Percentiles rank a stretch among this genome's conserved stretches.
Evolutionary conservation across 2,113 vertebrate genomes (phyloP).

Genomic region (Platysternon megacephalum): DNA sequence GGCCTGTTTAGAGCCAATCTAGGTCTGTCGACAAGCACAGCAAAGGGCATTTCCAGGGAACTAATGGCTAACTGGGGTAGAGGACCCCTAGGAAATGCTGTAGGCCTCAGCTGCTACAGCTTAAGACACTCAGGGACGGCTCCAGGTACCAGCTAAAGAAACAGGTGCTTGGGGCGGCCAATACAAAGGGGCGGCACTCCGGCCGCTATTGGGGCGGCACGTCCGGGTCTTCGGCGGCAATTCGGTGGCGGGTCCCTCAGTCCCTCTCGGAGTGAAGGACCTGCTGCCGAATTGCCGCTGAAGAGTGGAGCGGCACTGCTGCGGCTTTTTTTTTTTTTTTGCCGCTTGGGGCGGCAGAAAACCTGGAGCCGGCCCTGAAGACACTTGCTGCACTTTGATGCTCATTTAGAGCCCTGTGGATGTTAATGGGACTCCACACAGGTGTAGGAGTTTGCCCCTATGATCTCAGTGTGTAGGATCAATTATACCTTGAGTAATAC

Average conservation of each 20-base stretch:
- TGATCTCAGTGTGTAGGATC: rapidly evolving
- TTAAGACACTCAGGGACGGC: rapidly evolving
- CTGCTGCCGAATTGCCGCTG: no score
- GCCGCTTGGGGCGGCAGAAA: no score
- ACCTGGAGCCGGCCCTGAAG: no score
- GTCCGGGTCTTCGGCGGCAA: no score
- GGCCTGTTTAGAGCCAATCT: neutral
- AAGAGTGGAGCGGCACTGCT: no score
- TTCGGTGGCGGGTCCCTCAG: no score
- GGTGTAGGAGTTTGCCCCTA: rapidly evolving
- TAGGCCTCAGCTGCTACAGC: neutral
- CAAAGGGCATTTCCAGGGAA: neutral
- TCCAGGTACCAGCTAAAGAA: no score
- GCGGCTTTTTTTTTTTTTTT: no score
- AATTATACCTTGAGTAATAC: neutral
- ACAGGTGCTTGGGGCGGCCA: no score
- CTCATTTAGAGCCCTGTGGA: rapidly evolving
- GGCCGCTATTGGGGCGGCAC: no score
- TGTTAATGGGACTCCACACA: rapidly evolving
- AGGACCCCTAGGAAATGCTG: neutral
- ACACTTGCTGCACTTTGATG: neutral
- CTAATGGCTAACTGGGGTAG: neutral
- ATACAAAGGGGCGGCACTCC: no score
- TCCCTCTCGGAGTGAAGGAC: no score
- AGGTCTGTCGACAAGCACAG: neutral